Conservation (phyloP, 2,797 vertebrate species). For the Rhabdomys pumilio region DNA sequence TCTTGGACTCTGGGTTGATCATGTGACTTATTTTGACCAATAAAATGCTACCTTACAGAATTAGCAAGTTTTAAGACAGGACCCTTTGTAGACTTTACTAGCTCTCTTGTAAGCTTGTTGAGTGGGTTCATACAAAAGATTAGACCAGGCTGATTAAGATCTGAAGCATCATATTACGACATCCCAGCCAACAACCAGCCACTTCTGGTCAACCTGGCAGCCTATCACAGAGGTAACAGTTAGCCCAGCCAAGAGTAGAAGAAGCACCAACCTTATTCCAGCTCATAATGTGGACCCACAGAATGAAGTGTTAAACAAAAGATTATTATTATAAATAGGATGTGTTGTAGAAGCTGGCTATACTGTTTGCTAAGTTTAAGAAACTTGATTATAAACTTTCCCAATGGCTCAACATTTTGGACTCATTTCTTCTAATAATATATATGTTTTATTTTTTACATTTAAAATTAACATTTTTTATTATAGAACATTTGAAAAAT, state of each 20-base stretch:
- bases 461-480: conserved; percentile 44
- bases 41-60: not conserved
- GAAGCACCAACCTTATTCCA: not conserved
- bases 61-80: not conserved
- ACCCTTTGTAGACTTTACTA: not conserved
- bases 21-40: not conserved
- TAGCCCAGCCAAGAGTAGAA: not conserved
- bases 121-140: not conserved
- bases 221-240: not conserved
- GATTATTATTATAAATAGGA: not conserved
- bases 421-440: conserved; percentile 48
- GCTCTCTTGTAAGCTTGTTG: not conserved
- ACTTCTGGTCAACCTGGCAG: not conserved
- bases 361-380: not conserved
- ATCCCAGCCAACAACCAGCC: not conserved
- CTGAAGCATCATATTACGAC: not conserved
- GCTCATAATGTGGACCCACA: not conserved
- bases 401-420: not conserved
- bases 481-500: conserved; percentile 26
- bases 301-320: conserved; percentile 41
- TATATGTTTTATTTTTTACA: not conserved
- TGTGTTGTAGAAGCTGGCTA: not conserved
- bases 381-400: conserved; percentile 40
- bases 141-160: not conserved
- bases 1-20: not conserved